Evolutionary conservation across 92 coral and sea anemone species (phyloP).

Genomic region (Epizoanthus rinbou): DNA sequence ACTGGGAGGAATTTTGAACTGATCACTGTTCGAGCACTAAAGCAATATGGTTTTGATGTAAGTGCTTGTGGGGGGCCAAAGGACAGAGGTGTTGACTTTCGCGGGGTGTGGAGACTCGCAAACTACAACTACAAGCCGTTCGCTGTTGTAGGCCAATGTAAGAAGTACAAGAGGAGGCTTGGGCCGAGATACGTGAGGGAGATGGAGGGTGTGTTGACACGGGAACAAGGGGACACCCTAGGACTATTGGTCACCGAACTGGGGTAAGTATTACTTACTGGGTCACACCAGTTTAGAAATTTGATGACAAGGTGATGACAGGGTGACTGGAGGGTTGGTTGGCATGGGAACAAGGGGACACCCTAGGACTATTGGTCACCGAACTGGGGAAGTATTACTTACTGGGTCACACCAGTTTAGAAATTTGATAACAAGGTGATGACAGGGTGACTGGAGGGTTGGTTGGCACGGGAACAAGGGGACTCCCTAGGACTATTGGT

Average conservation of each 20-base stretch:
- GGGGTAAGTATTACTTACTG: constrained; percentile 60
- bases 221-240: constrained; percentile 59
- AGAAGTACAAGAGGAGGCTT: constrained; percentile 62
- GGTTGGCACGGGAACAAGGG: constrained; percentile 62
- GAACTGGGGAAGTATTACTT: constrained; percentile 65
- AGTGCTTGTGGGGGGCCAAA: constrained; percentile 75
- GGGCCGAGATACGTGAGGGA: constrained; percentile 78
- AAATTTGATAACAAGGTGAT: too few relatives aligned
- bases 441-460: constrained; percentile 57
- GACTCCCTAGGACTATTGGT: constrained; percentile 67
- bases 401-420: too few relatives aligned
- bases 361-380: constrained; percentile 69
- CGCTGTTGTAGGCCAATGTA: constrained; percentile 73
- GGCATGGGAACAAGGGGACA: constrained; percentile 59
- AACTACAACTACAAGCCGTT: constrained; percentile 35
- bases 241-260: constrained; percentile 69
- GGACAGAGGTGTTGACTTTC: constrained; percentile 79
- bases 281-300: too few relatives aligned
- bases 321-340: constrained; percentile 65
- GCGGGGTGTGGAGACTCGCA: constrained; percentile 70
- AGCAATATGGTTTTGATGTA: constrained; percentile 54
- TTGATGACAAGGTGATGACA: too few relatives aligned
- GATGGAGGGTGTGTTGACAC: constrained; percentile 72
- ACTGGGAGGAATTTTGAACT: constrained; percentile 65
- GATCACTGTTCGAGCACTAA: constrained; percentile 51